Conservation (phyloP, 2,113 vertebrate species). For the Lipophrys pholis region DNA sequence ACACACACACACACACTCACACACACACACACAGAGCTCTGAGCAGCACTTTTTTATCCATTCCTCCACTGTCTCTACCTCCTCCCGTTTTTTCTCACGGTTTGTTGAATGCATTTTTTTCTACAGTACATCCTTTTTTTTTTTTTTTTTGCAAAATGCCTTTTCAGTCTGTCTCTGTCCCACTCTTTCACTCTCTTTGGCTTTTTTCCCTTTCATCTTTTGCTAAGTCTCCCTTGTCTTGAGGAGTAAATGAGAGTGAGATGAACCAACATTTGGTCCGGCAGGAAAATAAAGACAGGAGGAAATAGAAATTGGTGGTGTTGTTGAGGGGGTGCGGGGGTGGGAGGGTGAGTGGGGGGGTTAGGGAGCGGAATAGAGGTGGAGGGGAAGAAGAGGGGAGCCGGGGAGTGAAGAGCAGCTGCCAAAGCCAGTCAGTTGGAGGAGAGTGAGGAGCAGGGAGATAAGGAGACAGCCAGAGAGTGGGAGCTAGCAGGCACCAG, state of each 20-base stretch:
- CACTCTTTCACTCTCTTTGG: constrained; percentile 37
- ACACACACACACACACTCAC: constrained; percentile 1
- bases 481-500: constrained; percentile 66
- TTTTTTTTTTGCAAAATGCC: constrained; percentile 7
- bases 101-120: constrained; percentile 22
- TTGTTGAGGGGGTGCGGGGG: background rate
- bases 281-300: constrained; percentile 60
- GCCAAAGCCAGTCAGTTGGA: constrained; percentile 77
- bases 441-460: constrained; percentile 73
- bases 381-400: constrained; percentile 38
- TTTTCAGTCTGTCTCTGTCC: constrained; percentile 20
- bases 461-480: constrained; percentile 78
- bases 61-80: constrained; percentile 16
- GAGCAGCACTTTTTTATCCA: constrained; percentile 30
- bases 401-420: constrained; percentile 64
- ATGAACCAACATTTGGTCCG: constrained; percentile 64
- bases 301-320: constrained; percentile 37
- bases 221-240: constrained; percentile 38
- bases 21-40: background rate
- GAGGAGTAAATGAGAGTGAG: constrained; percentile 53
- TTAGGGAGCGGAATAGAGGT: constrained; percentile 1
- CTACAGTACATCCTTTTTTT: background rate
- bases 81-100: background rate
- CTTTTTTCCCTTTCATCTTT: constrained; percentile 43
- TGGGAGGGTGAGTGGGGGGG: background rate